phyloP scores from a whole-genome alignment of 2,797 vertebrate genomes.

The Falco columbarius region DNA sequence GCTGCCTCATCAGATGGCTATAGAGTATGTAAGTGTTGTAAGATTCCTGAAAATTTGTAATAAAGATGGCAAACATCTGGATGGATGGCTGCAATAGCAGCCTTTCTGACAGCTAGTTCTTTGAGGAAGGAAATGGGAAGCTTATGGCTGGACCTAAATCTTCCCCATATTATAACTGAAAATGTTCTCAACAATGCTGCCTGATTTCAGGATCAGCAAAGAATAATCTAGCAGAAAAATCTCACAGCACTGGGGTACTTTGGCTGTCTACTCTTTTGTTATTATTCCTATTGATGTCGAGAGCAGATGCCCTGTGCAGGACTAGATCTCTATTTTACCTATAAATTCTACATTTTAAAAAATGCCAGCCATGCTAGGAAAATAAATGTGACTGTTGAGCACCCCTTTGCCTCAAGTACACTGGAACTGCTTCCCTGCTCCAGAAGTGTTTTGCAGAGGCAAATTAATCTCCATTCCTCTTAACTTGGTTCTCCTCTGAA shows the following conservation, averaged over 20 bases:
- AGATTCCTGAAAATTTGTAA: constrained; percentile 20
- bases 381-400: background rate
- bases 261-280: background rate
- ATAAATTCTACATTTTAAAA: background rate
- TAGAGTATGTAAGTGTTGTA: background rate
- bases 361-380: background rate
- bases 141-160: background rate
- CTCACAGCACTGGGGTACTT: background rate
- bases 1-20: background rate
- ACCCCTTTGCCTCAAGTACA: background rate
- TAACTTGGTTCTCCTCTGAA: background rate
- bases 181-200: background rate
- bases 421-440: background rate
- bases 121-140: background rate
- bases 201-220: background rate
- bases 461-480: background rate
- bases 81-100: constrained; percentile 2
- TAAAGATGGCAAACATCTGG: constrained; percentile 31
- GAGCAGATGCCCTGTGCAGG: background rate
- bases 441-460: background rate
- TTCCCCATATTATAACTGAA: background rate
- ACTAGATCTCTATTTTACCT: background rate
- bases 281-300: background rate
- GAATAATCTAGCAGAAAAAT: background rate
- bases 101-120: background rate